Conservation (phyloP, 2,797 vertebrate genomes). For the Sylvia borin region DNA sequence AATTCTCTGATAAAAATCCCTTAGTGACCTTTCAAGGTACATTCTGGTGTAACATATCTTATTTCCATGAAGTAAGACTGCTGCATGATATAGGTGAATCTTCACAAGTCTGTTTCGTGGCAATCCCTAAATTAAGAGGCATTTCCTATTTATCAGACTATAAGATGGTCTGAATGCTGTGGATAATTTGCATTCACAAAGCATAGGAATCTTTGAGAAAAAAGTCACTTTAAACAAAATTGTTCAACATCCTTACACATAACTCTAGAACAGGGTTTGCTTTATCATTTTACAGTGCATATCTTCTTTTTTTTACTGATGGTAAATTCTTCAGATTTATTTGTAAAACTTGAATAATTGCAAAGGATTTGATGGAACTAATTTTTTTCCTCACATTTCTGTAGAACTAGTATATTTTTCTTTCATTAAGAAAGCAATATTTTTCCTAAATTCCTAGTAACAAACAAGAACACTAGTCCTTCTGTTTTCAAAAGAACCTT, state of each 20-base stretch:
- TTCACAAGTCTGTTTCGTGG: background rate
- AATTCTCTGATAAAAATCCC: background rate
- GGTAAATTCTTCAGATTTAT: background rate
- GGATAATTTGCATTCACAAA: background rate
- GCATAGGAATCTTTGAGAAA: background rate
- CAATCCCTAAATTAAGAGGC: background rate
- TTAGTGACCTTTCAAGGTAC: background rate
- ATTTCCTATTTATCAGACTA: background rate
- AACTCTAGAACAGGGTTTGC: background rate
- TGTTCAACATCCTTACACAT: background rate
- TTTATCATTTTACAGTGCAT: background rate
- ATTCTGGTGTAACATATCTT: background rate
- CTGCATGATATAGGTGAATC: background rate
- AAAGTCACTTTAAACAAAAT: background rate
- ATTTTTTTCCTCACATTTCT: background rate
- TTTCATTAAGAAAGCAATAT: background rate
- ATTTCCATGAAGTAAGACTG: background rate
- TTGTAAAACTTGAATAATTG: background rate
- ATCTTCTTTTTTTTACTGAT: background rate
- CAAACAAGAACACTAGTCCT: background rate
- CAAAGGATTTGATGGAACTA: background rate
- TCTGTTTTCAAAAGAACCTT: background rate
- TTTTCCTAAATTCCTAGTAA: background rate
- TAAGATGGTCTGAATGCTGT: background rate
- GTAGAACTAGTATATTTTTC: background rate